Conservation (phyloP, 2,113 vertebrate species). For the Murina feae region DNA sequence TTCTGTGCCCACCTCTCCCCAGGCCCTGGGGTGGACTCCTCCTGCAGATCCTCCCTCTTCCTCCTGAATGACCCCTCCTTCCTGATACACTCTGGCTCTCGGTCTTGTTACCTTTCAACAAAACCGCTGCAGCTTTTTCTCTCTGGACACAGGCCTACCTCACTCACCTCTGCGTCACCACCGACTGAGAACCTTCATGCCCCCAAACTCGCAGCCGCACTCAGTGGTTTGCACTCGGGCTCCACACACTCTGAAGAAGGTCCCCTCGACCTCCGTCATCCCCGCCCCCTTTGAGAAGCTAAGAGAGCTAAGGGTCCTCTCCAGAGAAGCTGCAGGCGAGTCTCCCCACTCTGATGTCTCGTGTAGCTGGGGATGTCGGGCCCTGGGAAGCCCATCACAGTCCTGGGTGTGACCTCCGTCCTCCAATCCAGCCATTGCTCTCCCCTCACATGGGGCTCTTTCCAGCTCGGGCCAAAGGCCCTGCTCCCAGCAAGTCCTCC, state of each 20-base stretch:
- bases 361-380: background rate
- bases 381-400: fast-evolving
- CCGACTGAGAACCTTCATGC: background rate
- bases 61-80: background rate
- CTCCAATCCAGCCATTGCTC: fast-evolving
- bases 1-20: background rate
- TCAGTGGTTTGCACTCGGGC: background rate
- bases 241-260: background rate
- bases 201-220: background rate
- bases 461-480: background rate
- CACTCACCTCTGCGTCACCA: fast-evolving
- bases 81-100: background rate
- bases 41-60: background rate
- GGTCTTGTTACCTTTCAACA: background rate
- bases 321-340: background rate
- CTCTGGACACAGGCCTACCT: background rate
- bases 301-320: background rate
- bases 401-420: fast-evolving
- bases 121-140: background rate
- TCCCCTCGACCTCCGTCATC: no score
- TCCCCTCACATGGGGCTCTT: background rate
- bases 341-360: no score
- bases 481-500: background rate
- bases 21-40: background rate
- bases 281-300: background rate